A percentile compares a stretch with the other conserved stretches of the same genome.
These are phyloP conservation scores for Tribolium freemani DNA, from an alignment of 2,888 invertebrate genomes.

Conservation along the genomic window DNA sequence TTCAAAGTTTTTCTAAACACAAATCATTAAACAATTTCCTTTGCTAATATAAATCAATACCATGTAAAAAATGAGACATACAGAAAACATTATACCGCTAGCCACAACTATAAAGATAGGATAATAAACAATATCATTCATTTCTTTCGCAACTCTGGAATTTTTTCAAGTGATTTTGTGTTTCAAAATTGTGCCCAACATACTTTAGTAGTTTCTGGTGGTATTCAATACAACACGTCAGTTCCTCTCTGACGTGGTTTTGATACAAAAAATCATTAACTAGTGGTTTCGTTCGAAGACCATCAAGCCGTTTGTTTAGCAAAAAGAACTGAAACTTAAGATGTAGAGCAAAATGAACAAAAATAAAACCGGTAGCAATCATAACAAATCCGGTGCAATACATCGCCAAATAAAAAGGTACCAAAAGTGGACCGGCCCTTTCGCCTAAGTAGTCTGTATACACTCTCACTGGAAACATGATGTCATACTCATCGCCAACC, in stretches of 20 bases:
- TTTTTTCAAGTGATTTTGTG: background rate
- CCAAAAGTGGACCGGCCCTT: background rate
- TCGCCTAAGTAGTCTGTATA: conserved; percentile 1
- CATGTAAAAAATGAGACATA: background rate
- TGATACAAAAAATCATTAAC: background rate
- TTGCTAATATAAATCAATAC: background rate
- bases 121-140: background rate
- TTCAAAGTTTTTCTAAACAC: background rate
- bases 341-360: conserved; percentile 7
- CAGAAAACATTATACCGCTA: background rate
- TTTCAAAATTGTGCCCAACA: background rate
- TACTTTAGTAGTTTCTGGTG: background rate
- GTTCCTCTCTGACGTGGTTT: background rate
- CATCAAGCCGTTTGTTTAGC: background rate
- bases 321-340: conserved; percentile 5
- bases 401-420: background rate
- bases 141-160: background rate
- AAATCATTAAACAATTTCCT: background rate
- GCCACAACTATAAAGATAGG: background rate
- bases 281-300: background rate
- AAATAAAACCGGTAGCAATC: background rate
- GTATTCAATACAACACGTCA: background rate
- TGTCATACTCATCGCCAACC: conserved; percentile 8
- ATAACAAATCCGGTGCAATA: conserved; percentile 5
- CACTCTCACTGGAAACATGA: conserved; percentile 10